Evolutionary conservation across 1,140 invertebrate species (phyloP).

Genomic region (Pogonognathellus flavescens): DNA sequence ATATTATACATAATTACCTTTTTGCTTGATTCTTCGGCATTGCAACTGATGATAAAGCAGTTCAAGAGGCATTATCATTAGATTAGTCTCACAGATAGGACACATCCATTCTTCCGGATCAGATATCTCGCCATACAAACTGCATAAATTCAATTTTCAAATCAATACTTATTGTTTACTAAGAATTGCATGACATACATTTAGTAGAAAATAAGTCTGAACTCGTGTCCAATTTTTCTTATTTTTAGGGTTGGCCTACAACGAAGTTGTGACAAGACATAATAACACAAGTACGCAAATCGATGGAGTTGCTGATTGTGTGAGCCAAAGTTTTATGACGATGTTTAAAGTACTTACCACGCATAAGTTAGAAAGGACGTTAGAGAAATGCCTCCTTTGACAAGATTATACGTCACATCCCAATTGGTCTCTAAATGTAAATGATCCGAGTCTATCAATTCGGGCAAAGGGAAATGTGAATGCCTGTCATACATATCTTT

Average conservation of each 20-base stretch:
- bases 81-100: conserved; percentile 52
- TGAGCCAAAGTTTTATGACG: conserved; percentile 70
- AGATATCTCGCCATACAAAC: conserved; percentile 62
- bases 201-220: no score
- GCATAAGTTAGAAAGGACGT: conserved; percentile 87
- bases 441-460: conserved; percentile 9
- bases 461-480: conserved; percentile 24
- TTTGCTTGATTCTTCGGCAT: conserved; percentile 48
- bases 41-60: conserved; percentile 63
- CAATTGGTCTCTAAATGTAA: conserved; percentile 78
- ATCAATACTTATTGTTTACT: conserved; percentile 44
- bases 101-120: conserved; percentile 64
- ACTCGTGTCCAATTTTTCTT: no score
- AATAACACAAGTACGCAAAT: conserved; percentile 8
- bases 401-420: conserved; percentile 74
- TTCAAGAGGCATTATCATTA: conserved; percentile 57
- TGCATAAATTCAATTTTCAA: conserved; percentile 61
- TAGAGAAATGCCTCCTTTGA: conserved; percentile 87
- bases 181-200: not conserved
- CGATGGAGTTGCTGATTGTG: conserved; percentile 67
- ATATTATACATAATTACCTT: conserved; percentile 40
- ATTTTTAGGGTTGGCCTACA: no score
- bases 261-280: no score
- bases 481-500: conserved; percentile 78
- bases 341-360: conserved; percentile 75